Evolutionary conservation across 2,888 invertebrate species (phyloP).

Genomic region (Rapana venosa): DNA sequence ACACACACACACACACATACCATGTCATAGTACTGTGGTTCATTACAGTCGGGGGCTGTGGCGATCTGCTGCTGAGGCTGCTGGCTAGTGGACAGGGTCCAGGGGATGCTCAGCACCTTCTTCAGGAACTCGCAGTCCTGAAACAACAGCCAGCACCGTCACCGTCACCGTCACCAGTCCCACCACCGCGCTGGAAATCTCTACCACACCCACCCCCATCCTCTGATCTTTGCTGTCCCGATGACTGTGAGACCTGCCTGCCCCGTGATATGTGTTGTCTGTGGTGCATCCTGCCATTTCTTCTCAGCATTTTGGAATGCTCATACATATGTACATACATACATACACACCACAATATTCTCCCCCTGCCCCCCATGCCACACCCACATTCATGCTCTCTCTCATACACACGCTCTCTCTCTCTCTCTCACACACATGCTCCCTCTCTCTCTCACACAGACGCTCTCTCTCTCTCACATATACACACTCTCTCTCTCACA

Average conservation of each 20-base stretch:
- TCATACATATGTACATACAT: too few species aligned
- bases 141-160: constrained; percentile 37
- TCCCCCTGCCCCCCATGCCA: too few species aligned
- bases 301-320: too few species aligned
- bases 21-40: constrained; percentile 77
- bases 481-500: background rate
- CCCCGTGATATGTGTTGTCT: background rate
- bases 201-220: background rate
- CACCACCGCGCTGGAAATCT: too few species aligned
- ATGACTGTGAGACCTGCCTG: background rate
- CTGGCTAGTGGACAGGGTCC: constrained; percentile 81
- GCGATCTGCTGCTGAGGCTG: constrained; percentile 80
- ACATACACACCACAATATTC: too few species aligned
- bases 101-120: constrained; percentile 79
- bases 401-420: too few species aligned
- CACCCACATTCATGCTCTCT: too few species aligned
- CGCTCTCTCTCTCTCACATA: background rate
- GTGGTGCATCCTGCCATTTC: too few species aligned
- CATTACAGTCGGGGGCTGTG: constrained; percentile 76
- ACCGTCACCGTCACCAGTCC: background rate
- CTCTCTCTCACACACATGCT: too few species aligned
- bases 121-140: constrained; percentile 80
- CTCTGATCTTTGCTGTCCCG: background rate
- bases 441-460: too few species aligned
- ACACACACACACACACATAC: too few species aligned